A percentile compares a stretch with the other conserved stretches of the same genome.
phyloP scores from a whole-genome alignment of 2,888 invertebrate genomes.

The Zonitis immaculata region DNA sequence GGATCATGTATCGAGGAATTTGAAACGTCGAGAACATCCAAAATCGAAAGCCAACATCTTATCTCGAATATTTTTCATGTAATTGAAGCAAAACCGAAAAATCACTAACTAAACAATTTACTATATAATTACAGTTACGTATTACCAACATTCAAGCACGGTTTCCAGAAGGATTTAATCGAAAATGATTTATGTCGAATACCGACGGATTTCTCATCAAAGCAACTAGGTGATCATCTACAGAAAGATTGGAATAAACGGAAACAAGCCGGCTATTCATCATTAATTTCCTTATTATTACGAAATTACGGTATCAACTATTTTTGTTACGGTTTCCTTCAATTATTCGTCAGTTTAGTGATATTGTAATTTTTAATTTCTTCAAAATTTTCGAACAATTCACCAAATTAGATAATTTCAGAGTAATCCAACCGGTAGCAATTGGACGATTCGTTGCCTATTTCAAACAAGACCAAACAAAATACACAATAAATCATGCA shows the following conservation, averaged over 20 bases:
- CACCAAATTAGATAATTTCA: too few relatives aligned
- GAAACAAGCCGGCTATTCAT: background rate
- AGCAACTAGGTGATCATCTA: background rate
- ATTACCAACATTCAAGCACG: background rate
- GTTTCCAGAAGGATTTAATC: background rate
- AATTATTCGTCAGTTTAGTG: background rate
- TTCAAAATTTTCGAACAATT: too few relatives aligned
- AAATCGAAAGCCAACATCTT: constrained; percentile 30
- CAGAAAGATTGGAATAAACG: background rate
- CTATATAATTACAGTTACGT: background rate
- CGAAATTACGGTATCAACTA: background rate
- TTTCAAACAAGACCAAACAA: constrained; percentile 29
- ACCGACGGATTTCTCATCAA: background rate
- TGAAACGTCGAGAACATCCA: constrained; percentile 28
- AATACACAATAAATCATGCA: constrained; percentile 51
- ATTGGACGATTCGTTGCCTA: constrained; percentile 34
- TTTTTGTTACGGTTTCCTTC: background rate
- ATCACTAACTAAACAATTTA: background rate
- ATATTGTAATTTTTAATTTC: background rate
- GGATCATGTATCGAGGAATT: background rate
- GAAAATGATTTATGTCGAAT: background rate
- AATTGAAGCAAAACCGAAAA: background rate
- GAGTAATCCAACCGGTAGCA: constrained; percentile 32
- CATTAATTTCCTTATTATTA: background rate
- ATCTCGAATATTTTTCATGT: constrained; percentile 29